Percentiles rank a stretch among this genome's conserved stretches.
Conservation (phyloP, 1,140 invertebrate genomes). For the Harpegnathos saltator region DNA sequence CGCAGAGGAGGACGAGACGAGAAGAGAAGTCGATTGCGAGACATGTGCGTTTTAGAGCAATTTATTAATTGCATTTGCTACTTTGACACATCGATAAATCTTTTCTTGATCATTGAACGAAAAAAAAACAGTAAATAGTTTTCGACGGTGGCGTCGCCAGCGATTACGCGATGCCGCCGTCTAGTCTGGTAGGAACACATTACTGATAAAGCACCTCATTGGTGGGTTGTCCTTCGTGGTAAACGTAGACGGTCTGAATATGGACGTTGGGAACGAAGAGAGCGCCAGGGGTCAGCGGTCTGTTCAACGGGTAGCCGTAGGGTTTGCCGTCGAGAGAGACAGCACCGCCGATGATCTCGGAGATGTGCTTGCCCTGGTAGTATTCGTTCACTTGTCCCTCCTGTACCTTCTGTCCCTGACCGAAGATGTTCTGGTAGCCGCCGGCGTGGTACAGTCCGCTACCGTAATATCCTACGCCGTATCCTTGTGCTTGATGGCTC, state of each 20-base stretch:
- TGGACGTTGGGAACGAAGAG: constrained; percentile 84
- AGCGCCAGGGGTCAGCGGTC: constrained; percentile 81
- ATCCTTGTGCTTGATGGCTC: constrained; percentile 47
- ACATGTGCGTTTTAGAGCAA: constrained; percentile 60
- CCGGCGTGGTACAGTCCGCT: constrained; percentile 76
- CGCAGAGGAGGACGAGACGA: not conserved
- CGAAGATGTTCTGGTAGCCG: constrained; percentile 70
- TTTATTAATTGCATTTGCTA: constrained; percentile 73
- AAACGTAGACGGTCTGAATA: constrained; percentile 83
- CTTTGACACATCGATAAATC: constrained; percentile 46
- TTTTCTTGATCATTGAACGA: constrained; percentile 52
- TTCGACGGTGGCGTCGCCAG: not conserved
- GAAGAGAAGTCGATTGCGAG: constrained; percentile 12
- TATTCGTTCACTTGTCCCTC: constrained; percentile 72
- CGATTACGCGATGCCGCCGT: not conserved
- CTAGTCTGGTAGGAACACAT: constrained; percentile 48
- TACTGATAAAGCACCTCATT: constrained; percentile 59
- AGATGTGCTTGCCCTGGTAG: constrained; percentile 77
- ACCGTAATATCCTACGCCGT: constrained; percentile 46
- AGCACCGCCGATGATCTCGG: constrained; percentile 79
- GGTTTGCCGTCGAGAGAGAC: constrained; percentile 83
- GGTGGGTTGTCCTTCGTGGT: constrained; percentile 80
- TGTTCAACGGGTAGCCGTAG: constrained; percentile 86
- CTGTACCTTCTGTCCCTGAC: constrained; percentile 64
- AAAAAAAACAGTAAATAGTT: constrained; percentile 22